phyloP scores from a whole-genome alignment of 2,888 invertebrate species.

The Biston betularia region DNA sequence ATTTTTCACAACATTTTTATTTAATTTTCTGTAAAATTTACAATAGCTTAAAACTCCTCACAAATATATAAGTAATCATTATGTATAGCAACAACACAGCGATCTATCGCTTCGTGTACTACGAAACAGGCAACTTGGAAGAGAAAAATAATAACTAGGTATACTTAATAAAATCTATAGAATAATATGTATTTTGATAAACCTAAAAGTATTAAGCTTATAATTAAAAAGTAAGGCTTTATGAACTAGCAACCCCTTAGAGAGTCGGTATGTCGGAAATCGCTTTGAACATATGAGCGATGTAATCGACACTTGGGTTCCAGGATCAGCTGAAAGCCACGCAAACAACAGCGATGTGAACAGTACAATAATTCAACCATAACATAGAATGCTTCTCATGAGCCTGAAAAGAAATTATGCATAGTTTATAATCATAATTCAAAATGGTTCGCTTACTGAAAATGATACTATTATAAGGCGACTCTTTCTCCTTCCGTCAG shows the following conservation, averaged over 20 bases:
- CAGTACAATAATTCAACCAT: neutral
- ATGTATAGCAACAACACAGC: slow-evolving; percentile 75
- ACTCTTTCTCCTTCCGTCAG: too few species aligned
- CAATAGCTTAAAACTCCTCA: slow-evolving; percentile 86
- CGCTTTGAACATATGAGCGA: slow-evolving; percentile 83
- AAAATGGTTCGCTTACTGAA: too few species aligned
- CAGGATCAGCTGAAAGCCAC: slow-evolving; percentile 41
- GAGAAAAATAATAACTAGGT: slow-evolving; percentile 72
- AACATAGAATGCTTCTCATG: neutral
- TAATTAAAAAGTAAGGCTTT: slow-evolving; percentile 68
- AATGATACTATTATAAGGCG: neutral
- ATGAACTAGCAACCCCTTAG: slow-evolving; percentile 75
- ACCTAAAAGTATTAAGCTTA: slow-evolving; percentile 75
- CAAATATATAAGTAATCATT: slow-evolving; percentile 77
- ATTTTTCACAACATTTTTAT: slow-evolving; percentile 85
- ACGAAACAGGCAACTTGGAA: slow-evolving; percentile 78
- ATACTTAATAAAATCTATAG: slow-evolving; percentile 45
- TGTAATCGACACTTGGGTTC: slow-evolving; percentile 59
- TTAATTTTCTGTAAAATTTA: slow-evolving; percentile 86
- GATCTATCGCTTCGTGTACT: slow-evolving; percentile 57
- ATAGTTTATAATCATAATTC: too few species aligned
- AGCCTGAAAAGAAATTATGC: too few species aligned
- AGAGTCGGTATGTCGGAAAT: slow-evolving; percentile 73
- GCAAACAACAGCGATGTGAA: slow-evolving; percentile 37
- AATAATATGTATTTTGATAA: slow-evolving; percentile 69